Evolutionary conservation across 2,888 invertebrate species (phyloP), one percentile per base, ranked within the genome.

Genomic region (Leucozona laternaria): DNA sequence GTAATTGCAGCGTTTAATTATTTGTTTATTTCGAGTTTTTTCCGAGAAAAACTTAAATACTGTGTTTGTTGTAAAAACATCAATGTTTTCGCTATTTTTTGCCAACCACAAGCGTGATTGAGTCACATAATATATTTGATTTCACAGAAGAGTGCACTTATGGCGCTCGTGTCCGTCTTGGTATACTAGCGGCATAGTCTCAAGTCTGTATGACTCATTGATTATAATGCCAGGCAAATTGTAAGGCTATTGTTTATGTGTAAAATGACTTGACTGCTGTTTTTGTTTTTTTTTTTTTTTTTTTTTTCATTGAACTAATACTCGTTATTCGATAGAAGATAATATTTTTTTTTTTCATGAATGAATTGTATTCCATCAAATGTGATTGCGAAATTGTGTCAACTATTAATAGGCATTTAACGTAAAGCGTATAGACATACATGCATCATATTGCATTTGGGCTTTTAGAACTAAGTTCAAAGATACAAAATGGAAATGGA

Each of bases 1-100:
- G 0, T 45, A 45, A 11, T 17, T 45, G 48, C 28, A 64, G 48
- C 28, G 48, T 48, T 48, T 48, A 64, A 64, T 66, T 66, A 64
- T 66, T 66, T 66, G 34, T 48, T 45, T 48, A 48, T 22, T 48
- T 48, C 17, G 10, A 66, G 37, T 68, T 78, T 68, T 78, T 53
- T 8, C 20, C 20, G 10, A 57, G 43, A 58, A 66, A 25, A 15
- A 11, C 13, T 34, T 48, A 48, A 22, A 45, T 58, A 34, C 17
- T 15, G 6, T 43, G 2, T 43, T 25, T 43, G 28, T 45, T 64
- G 28, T 45, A 28, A 0, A 64, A 45, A 50, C 50, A 13, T 50
- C 45, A 66, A 48, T 48, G 31, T 11, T 34, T 31, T 34, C 5
- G 25, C 28, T n/a, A n/a, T n/a, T 31, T 28, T 62, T 28, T 25